phyloP scores from a whole-genome alignment of 2,888 invertebrate species.

The Omphaloscelis lunosa region DNA sequence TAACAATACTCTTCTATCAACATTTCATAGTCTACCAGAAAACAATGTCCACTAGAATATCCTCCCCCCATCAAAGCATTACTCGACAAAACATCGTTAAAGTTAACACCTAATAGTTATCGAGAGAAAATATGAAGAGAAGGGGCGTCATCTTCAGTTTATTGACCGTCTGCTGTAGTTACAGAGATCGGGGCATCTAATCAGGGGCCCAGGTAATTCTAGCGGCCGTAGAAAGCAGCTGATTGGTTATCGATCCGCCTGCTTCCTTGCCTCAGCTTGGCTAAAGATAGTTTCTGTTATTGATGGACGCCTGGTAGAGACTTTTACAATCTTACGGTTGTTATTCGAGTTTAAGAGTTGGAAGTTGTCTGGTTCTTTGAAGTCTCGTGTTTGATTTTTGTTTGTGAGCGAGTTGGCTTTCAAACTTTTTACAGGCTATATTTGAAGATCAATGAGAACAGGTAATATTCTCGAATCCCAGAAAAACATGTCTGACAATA shows the following conservation, averaged over 20 bases:
- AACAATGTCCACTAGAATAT: slow-evolving; percentile 29
- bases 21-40: background rate
- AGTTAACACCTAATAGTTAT: slow-evolving; percentile 57
- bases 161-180: slow-evolving; percentile 74
- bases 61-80: slow-evolving; percentile 38
- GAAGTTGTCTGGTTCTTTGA: slow-evolving; percentile 10
- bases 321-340: slow-evolving; percentile 42
- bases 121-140: slow-evolving; percentile 56
- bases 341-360: slow-evolving; percentile 5
- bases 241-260: slow-evolving; percentile 88
- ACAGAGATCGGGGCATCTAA: slow-evolving; percentile 82
- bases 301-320: slow-evolving; percentile 62
- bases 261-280: slow-evolving; percentile 72
- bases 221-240: slow-evolving; percentile 70
- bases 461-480: background rate
- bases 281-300: slow-evolving; percentile 76
- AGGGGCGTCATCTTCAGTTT: slow-evolving; percentile 61
- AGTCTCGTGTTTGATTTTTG: slow-evolving; percentile 18
- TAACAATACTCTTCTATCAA: background rate
- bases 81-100: slow-evolving; percentile 33
- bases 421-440: background rate
- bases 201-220: slow-evolving; percentile 83
- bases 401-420: background rate
- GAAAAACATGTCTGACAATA: no score
- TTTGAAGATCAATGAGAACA: background rate